phyloP scores from a whole-genome alignment of 1,140 invertebrate genomes.

The Condylostylus longicornis region DNA sequence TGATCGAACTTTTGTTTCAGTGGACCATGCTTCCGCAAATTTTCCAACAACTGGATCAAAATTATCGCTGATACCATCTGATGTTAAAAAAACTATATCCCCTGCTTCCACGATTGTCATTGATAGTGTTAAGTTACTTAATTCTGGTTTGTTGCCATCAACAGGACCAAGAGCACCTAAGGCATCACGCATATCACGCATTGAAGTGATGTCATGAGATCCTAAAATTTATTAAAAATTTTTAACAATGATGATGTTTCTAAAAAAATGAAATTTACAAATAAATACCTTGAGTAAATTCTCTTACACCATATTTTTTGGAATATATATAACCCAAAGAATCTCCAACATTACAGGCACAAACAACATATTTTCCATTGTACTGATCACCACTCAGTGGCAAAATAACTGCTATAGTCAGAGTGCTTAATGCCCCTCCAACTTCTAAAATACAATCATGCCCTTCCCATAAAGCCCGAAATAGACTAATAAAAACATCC shows the following conservation, averaged over 20 bases:
- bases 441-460: constrained; percentile 77
- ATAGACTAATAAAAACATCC: constrained; percentile 63
- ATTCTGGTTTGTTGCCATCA: constrained; percentile 73
- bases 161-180: constrained; percentile 80
- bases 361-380: constrained; percentile 53
- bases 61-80: constrained; percentile 86
- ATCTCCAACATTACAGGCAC: constrained; percentile 84
- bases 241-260: neutral
- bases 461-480: constrained; percentile 74
- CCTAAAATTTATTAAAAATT: constrained; percentile 31
- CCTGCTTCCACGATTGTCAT: constrained; percentile 70
- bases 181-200: constrained; percentile 83
- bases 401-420: constrained; percentile 63
- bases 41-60: constrained; percentile 90
- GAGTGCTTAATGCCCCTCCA: constrained; percentile 71
- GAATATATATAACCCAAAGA: constrained; percentile 80
- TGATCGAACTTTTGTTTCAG: constrained; percentile 23
- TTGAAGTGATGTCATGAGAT: constrained; percentile 78
- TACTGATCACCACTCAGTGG: constrained; percentile 34
- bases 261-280: constrained; percentile 3
- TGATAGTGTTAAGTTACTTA: constrained; percentile 80
- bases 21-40: constrained; percentile 46
- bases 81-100: constrained; percentile 80
- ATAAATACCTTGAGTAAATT: constrained; percentile 47
- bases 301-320: constrained; percentile 53